These are phyloP conservation scores for Acridotheres tristis DNA, from an alignment of 2,797 vertebrate species.

Conservation along the genomic window DNA sequence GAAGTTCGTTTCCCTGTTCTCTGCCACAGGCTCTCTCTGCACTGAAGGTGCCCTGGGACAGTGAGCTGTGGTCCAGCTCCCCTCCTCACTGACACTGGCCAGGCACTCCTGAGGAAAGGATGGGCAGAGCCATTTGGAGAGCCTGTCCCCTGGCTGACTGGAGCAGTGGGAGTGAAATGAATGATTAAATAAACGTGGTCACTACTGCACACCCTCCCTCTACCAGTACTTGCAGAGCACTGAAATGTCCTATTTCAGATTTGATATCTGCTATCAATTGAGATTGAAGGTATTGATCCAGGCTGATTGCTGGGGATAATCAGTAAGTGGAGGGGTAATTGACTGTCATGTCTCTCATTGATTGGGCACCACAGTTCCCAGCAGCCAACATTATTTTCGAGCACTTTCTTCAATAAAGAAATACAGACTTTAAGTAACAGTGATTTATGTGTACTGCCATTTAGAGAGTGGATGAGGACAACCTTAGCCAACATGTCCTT, in stretches of 20 bases:
- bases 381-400: constrained; percentile 66
- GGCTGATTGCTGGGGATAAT: constrained; percentile 70
- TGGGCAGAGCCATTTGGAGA: background rate
- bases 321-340: constrained; percentile 76
- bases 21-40: background rate
- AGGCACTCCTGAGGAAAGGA: background rate
- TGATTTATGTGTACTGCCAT: constrained; percentile 21
- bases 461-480: background rate
- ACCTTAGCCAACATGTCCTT: background rate
- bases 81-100: background rate
- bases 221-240: constrained; percentile 6
- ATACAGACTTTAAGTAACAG: constrained; percentile 52
- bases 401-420: constrained; percentile 63
- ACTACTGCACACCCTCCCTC: background rate
- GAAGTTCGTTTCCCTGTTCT: background rate
- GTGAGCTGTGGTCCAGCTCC: background rate
- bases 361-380: constrained; percentile 52
- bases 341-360: constrained; percentile 70
- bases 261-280: constrained; percentile 67
- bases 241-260: background rate
- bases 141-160: rapidly evolving
- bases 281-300: constrained; percentile 73
- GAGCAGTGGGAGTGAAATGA: background rate
- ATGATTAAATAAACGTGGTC: background rate
- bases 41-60: background rate